A percentile compares a stretch with the other conserved stretches of the same genome.
Conservation (phyloP, 2,888 invertebrate genomes). For the Alcis repandata region DNA sequence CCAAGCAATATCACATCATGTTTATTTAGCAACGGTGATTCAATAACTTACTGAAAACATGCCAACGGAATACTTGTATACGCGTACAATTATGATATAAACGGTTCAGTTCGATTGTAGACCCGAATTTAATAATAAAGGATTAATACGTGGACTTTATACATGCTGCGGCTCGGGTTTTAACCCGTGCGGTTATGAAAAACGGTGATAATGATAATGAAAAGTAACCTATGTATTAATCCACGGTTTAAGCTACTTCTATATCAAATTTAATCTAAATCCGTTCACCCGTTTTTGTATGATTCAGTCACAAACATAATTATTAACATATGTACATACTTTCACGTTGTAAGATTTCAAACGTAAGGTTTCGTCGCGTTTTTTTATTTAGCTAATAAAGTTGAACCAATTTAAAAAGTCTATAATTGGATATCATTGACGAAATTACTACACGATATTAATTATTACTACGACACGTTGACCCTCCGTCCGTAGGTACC, state of each 20-base stretch:
- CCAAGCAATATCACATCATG: slow-evolving; percentile 16
- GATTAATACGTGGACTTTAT: too few species aligned
- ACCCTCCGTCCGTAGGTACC: slow-evolving; percentile 14
- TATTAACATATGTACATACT: too few species aligned
- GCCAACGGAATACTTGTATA: slow-evolving; percentile 1
- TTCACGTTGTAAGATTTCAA: too few species aligned
- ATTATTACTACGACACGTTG: slow-evolving; percentile 36
- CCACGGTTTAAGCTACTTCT: too few species aligned
- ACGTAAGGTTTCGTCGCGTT: background rate
- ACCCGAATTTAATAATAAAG: background rate
- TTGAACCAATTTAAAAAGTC: background rate
- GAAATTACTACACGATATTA: slow-evolving; percentile 42
- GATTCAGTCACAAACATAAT: too few species aligned
- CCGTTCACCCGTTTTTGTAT: too few species aligned
- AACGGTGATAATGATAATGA: too few species aligned
- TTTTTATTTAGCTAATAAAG: background rate
- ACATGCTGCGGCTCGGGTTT: too few species aligned
- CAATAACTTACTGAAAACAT: slow-evolving; percentile 20
- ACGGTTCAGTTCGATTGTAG: background rate
- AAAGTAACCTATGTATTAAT: too few species aligned
- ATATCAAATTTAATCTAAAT: too few species aligned
- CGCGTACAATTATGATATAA: slow-evolving; percentile 7
- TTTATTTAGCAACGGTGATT: slow-evolving; percentile 25
- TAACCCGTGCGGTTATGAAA: too few species aligned
- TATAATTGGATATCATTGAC: slow-evolving; percentile 13